Evolutionary conservation across 2,888 invertebrate genomes (phyloP), one percentile per base, ranked within the genome.

Genomic region (Theretra japonica): DNA sequence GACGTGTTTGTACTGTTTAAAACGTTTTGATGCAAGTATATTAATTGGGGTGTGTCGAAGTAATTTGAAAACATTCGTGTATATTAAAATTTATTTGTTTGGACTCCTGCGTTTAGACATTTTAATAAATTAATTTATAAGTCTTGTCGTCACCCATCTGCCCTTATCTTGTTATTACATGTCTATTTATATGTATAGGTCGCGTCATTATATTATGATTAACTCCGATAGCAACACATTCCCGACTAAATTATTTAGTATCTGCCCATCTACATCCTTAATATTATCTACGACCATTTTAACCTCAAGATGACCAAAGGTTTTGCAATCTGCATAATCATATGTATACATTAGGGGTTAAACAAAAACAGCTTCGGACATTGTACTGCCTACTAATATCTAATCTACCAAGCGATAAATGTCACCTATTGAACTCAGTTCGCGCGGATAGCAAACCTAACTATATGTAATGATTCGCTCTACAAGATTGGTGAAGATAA

Each of bases 341-440:
- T 23, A 48, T 23, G 2, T 33, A 60, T n/a, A 23, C 25, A 33
- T 62, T 65, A 48, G 17, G 48, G 23, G 23, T 33, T 21, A 65
- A 41, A 65, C 41, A 48, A 65, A 41, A 65, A 65, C 60, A 60
- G 50, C 21, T 17, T 6, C 30, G 73, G 71, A 73, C 73, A 72
- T 70, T 75, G 71, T 62, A 65, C 68, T 68, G 57, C 68, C 50
- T 56, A 72, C 53, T 70, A 72, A 69, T 74, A 74, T 70, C 72
- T 73, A 73, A 76, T 76, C 75, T 75, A 70, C 71, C 56, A 72
- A 71, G 70, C 72, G 68, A 75, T 75, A 73, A 73, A 57, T 65
- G 57, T 70, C 68, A 81, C 80, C 76, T 79, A 79, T 77, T 80
- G 78, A 80, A 73, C 77, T 25, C 57, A 6, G 56, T 33, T 71